These are phyloP conservation scores for Leptura quadrifasciata DNA, from an alignment of 2,888 invertebrate species.

Conservation along the genomic window DNA sequence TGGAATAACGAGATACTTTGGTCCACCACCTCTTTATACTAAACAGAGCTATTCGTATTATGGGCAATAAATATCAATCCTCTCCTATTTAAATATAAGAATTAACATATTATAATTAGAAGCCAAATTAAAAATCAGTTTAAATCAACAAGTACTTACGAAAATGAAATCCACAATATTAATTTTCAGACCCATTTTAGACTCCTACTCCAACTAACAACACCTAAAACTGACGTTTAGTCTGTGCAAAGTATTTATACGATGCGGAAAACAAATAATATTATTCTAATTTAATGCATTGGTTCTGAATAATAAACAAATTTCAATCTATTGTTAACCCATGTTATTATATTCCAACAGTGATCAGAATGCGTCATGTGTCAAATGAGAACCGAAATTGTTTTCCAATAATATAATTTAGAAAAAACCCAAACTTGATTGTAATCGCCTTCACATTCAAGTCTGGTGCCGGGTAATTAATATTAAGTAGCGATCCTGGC, in stretches of 20 bases:
- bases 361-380: neutral
- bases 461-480: neutral
- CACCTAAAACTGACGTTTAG: constrained; percentile 16
- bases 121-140: neutral
- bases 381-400: neutral
- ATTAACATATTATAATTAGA: too few species aligned
- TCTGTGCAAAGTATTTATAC: constrained; percentile 30
- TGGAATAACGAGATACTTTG: too few species aligned
- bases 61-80: too few species aligned
- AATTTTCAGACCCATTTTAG: constrained; percentile 23
- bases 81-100: too few species aligned
- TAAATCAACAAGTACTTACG: constrained; percentile 27
- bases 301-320: constrained; percentile 27
- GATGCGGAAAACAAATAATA: constrained; percentile 11
- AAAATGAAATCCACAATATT: constrained; percentile 5
- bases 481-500: neutral
- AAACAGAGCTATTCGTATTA: too few species aligned
- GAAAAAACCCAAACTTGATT: constrained; percentile 33
- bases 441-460: neutral
- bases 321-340: constrained; percentile 18
- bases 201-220: constrained; percentile 20
- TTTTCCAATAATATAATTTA: neutral
- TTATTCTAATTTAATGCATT: constrained; percentile 32
- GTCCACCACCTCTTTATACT: too few species aligned
- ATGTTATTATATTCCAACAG: constrained; percentile 10